Evolutionary conservation across 2,113 vertebrate species (phyloP).

Genomic region (Calypte anna): DNA sequence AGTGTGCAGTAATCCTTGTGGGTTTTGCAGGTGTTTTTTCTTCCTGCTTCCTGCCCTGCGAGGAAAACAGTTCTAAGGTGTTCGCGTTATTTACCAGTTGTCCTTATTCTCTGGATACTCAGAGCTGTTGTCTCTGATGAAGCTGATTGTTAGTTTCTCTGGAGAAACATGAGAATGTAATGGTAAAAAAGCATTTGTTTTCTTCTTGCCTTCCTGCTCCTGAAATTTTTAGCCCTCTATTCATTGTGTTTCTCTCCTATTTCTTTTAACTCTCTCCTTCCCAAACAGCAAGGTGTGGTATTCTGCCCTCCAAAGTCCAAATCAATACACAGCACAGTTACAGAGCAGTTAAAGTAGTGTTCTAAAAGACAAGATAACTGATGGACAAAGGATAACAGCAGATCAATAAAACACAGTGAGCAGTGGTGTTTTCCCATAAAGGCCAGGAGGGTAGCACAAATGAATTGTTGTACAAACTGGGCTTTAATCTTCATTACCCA

Average conservation of each 20-base stretch:
- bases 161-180: neutral
- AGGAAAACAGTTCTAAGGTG: neutral
- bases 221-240: neutral
- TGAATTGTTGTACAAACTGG: neutral
- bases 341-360: neutral
- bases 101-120: neutral
- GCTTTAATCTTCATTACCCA: neutral
- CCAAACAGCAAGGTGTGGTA: neutral
- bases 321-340: neutral
- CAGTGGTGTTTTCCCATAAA: neutral
- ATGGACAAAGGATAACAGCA: neutral
- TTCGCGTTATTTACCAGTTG: neutral
- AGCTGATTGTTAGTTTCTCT: neutral
- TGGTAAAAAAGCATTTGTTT: neutral
- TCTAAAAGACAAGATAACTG: neutral
- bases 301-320: neutral
- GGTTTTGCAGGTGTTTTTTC: neutral
- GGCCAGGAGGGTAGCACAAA: neutral
- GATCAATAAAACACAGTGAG: slow-evolving; percentile 22
- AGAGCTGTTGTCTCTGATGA: neutral
- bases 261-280: neutral
- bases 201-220: neutral
- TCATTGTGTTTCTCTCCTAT: fast-evolving
- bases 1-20: neutral
- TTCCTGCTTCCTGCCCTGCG: neutral